Evolutionary conservation across 2,113 vertebrate genomes (phyloP).

Genomic region (Sinocyclocheilus anophthalmus): DNA sequence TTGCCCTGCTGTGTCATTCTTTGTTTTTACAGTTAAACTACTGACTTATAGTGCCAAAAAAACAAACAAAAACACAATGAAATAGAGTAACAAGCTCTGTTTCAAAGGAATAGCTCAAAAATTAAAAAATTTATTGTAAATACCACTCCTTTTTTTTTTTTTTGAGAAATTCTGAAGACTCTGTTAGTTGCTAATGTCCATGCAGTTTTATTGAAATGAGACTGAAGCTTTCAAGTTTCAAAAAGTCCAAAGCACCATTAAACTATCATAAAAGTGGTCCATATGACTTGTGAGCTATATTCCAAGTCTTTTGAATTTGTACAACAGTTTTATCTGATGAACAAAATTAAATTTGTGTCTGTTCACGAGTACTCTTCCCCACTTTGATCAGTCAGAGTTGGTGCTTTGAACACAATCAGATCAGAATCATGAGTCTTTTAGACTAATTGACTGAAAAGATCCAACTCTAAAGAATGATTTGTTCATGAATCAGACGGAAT

Average conservation of each 20-base stretch:
- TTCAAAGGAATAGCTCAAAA: neutral
- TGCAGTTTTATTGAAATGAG: neutral
- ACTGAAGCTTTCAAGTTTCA: neutral
- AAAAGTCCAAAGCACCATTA: neutral
- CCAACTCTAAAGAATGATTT: neutral
- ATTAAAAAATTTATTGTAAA: neutral
- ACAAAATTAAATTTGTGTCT: neutral
- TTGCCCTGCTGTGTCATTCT: conserved; percentile 49
- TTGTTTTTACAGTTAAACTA: conserved; percentile 41
- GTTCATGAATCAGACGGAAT: no score
- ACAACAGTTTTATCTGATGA: no score
- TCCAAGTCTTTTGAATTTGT: no score
- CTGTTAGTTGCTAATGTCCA: neutral
- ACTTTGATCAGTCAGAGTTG: neutral
- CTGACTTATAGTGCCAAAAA: neutral
- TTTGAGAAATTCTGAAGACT: neutral
- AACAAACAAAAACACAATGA: neutral
- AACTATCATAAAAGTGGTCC: neutral
- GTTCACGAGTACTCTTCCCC: neutral
- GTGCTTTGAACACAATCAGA: neutral
- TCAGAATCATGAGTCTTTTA: no score
- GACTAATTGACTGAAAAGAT: no score
- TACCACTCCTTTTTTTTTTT: no score
- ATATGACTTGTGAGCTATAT: neutral
- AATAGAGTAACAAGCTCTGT: neutral